Evolutionary conservation across 2,888 invertebrate genomes (phyloP), one percentile per base, ranked within the genome.

Genomic region (Gastrophysa polygoni): DNA sequence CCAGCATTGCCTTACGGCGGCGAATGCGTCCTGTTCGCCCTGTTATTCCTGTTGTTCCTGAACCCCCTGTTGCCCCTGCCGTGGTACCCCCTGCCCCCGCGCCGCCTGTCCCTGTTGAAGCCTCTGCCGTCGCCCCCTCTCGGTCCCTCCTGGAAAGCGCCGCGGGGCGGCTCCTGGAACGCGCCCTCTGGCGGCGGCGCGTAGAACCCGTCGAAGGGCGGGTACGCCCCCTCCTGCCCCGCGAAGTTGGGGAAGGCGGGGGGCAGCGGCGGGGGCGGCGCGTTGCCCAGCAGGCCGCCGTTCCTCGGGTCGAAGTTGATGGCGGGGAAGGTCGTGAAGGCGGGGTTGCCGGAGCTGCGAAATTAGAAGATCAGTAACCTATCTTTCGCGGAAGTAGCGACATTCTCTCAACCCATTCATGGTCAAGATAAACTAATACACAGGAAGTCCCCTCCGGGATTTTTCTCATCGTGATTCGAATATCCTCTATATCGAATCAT

Each of bases 231-330:
- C 1, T 24, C 29, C 18, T 55, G 38, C 32, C 2, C 32, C 7
- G 18, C 57, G 11, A n/a, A n/a, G n/a, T n/a, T n/a, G 32, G 32
- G 10, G 32, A 11, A 82, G 80, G 69, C 82, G 83, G 72, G 78
- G 56, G 59, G 17, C 60, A 67, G 7, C 64, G 59, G 16, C 61
- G 68, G 20, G 67, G 67, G n/a, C 68, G 75, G 75, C 0, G 74
- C 73, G 6, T 74, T 76, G 1, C 78, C 79, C 49, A 78, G 69
- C 44, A 80, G 71, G 16, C 80, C 73, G 1, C 79, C 74, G 52
- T 78, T 79, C 38, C 81, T 69, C 10, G 81, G 82, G 66, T 81
- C 80, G 63, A 81, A 81, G 63, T 77, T 80, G 59, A 82, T 78
- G 10, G 76, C 77, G 54, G 78, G 80, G 50, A 81, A 84, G 7